Evolutionary conservation across 1,140 invertebrate species (phyloP).

Genomic region (Paraescarpia echinospica): DNA sequence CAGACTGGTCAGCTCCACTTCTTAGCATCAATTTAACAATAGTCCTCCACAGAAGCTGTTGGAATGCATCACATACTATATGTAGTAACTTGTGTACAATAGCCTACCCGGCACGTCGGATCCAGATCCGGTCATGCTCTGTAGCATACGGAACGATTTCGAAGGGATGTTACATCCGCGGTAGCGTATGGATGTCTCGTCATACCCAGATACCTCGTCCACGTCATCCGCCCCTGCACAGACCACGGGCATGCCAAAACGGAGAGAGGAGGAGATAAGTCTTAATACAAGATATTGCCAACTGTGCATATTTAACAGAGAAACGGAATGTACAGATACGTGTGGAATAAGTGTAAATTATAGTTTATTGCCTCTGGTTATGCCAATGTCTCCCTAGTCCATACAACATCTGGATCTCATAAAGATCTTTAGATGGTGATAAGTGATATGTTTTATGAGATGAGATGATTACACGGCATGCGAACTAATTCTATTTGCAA

Average conservation of each 20-base stretch:
- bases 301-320: not conserved
- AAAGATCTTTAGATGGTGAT: not conserved
- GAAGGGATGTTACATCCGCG: conserved; percentile 82
- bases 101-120: not conserved
- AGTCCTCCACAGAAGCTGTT: not conserved
- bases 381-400: not conserved
- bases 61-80: not conserved
- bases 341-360: not conserved
- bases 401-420: not conserved
- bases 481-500: too few relatives aligned
- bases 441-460: too few relatives aligned
- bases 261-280: not conserved
- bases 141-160: conserved; percentile 80
- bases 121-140: conserved; percentile 72
- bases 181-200: conserved; percentile 62
- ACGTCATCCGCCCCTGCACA: conserved; percentile 9
- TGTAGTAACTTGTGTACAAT: not conserved
- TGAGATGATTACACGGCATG: too few relatives aligned
- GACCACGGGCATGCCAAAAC: not conserved
- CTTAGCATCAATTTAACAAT: too few relatives aligned
- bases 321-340: not conserved
- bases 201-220: conserved; percentile 44
- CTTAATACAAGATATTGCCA: not conserved
- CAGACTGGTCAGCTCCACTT: too few relatives aligned
- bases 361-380: not conserved